Conservation (phyloP, 64 coral and sea anemone genomes). For the Acropora tenuis region DNA sequence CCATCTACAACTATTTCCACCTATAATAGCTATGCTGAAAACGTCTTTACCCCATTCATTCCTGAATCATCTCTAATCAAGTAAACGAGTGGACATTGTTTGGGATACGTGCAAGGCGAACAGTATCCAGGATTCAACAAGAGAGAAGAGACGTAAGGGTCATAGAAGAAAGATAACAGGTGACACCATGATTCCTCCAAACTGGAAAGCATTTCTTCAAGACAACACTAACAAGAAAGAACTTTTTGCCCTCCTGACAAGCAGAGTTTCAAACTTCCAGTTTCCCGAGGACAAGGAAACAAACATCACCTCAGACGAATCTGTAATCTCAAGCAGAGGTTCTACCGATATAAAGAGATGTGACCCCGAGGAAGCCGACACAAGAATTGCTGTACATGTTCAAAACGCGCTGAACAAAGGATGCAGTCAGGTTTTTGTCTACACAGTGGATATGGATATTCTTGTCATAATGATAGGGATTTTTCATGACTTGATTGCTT, state of each 20-base stretch:
- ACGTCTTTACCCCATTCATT: conserved; percentile 38
- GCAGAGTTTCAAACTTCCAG: neutral
- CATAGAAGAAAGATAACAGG: conserved; percentile 56
- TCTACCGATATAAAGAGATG: conserved; percentile 41
- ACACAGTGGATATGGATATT: conserved; percentile 3
- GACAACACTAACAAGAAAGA: conserved; percentile 41
- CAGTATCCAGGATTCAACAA: neutral
- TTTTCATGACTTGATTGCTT: neutral
- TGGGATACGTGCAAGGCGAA: conserved; percentile 40
- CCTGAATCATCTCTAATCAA: conserved; percentile 8
- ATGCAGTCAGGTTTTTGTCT: neutral
- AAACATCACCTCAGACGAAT: conserved; percentile 29
- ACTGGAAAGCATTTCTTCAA: neutral
- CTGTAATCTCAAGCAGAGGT: conserved; percentile 22
- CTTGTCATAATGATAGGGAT: conserved; percentile 15
- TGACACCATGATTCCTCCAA: conserved; percentile 21
- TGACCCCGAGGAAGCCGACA: neutral
- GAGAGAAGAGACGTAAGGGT: neutral
- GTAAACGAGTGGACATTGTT: conserved; percentile 13
- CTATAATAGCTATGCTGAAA: conserved; percentile 24
- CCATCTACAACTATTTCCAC: neutral
- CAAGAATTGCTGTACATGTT: conserved; percentile 18
- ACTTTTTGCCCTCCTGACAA: conserved; percentile 42
- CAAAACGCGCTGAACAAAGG: neutral
- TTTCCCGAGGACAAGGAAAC: conserved; percentile 50